Conservation (phyloP, 2,888 invertebrate genomes). For the Meiosimyza decipiens region DNA sequence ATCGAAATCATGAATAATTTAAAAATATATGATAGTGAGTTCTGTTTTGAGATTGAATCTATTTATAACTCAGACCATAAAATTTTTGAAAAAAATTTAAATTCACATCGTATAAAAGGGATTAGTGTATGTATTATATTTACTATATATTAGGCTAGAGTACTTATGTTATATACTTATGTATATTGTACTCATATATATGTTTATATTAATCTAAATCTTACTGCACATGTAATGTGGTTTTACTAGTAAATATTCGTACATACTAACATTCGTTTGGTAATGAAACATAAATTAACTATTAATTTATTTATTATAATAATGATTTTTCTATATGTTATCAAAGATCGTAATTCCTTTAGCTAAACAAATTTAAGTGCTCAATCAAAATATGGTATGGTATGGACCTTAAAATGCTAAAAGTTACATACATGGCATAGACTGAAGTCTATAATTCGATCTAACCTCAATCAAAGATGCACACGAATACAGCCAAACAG, state of each 20-base stretch:
- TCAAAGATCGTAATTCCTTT: no score
- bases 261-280: background rate
- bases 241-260: background rate
- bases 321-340: no score
- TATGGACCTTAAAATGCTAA: no score
- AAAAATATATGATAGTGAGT: no score
- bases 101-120: slow-evolving; percentile 25
- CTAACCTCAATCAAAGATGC: slow-evolving; percentile 64
- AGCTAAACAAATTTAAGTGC: no score
- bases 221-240: slow-evolving; percentile 7
- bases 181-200: background rate
- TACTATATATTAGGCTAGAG: background rate
- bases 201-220: slow-evolving; percentile 15
- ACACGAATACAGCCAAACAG: slow-evolving; percentile 65
- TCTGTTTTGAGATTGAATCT: no score
- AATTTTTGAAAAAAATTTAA: background rate
- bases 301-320: background rate
- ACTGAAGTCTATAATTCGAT: background rate
- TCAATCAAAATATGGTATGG: no score
- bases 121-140: background rate
- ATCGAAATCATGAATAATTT: no score
- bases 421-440: background rate
- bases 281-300: background rate
- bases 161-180: no score
- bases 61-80: no score